Base-by-base conservation (phyloP, 2,888 invertebrate species). In the Gonocerus acuteangulatus region DNA sequence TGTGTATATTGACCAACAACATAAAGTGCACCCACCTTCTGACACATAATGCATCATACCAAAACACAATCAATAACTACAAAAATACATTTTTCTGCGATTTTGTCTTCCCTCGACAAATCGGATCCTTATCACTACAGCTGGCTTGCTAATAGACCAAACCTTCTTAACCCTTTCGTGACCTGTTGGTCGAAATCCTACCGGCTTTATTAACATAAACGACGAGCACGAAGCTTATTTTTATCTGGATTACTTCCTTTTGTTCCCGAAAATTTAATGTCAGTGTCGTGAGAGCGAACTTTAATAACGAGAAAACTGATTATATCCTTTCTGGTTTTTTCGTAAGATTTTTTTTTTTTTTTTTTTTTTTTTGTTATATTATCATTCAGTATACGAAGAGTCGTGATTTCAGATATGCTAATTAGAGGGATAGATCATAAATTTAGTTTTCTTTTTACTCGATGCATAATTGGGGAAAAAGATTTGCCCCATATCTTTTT, bases 211-310 rank as follows among this genome's bases (percentile, higher is more conserved):
- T 54, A 54, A 39, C 54, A 54, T 54, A 54, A 34, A 36, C 52
- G 52, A 52, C 52, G 52, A 52, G 54, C 54, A 54, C 54, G 54
- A 42, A 54, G 42, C 42, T 54, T 23, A 42, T 21, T 22, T 54
- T 54, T 54, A 54, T 54, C 54, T 15, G 36, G 42, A 54, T 54
- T 42, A 36, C 54, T 54, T 54, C 54, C 42, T 42, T 54, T 42
- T 54, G 36, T 54, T 54, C 54, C 15, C 22, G 21, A 36, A 54
- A 54, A 54, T 54, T 54, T 42, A 54, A 54, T 54, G 42, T 54
- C 54, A 34, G 23, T 54, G 54, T 54, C 54, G 54, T 54, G 54
- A 42, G 54, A n/a, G 15, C 42, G 39, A 42, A 36, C 36, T 54
- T 42, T 39, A 54, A 54, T 42, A 51, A 51, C 19, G 51, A 36